phyloP scores from a whole-genome alignment of 2,888 invertebrate genomes.

The Melipona bicolor region DNA sequence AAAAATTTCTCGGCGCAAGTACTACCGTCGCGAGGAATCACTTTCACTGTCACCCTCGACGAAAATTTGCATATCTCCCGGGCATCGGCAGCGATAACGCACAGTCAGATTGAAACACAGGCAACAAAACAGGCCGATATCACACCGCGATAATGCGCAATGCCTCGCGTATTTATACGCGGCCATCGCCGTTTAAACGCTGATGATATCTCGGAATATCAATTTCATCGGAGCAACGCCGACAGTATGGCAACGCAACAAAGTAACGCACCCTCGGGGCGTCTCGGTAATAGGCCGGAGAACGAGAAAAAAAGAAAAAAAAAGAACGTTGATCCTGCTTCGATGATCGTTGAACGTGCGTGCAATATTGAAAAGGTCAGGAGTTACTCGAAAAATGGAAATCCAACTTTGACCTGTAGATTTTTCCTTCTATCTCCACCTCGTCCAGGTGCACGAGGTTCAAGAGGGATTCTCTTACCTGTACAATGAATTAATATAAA shows the following conservation, averaged over 20 bases:
- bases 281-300: neutral
- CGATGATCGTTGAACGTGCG: neutral
- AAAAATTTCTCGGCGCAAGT: neutral
- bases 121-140: slow-evolving; percentile 32
- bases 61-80: slow-evolving; percentile 19
- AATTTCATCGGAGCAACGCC: slow-evolving; percentile 49
- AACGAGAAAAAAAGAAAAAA: neutral
- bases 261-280: slow-evolving; percentile 33
- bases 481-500: neutral
- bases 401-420: neutral
- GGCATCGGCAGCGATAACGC: slow-evolving; percentile 5
- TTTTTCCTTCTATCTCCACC: neutral
- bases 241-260: slow-evolving; percentile 47
- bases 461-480: neutral
- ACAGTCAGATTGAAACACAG: slow-evolving; percentile 14
- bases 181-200: slow-evolving; percentile 22
- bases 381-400: neutral
- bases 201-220: slow-evolving; percentile 46
- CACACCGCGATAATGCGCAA: slow-evolving; percentile 29
- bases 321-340: neutral
- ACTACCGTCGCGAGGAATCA: neutral
- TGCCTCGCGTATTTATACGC: slow-evolving; percentile 18
- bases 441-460: neutral
- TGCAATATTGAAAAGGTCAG: neutral
- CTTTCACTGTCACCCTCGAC: neutral